Conservation (phyloP, 2,113 vertebrate species). For the Psettodes erumei region DNA sequence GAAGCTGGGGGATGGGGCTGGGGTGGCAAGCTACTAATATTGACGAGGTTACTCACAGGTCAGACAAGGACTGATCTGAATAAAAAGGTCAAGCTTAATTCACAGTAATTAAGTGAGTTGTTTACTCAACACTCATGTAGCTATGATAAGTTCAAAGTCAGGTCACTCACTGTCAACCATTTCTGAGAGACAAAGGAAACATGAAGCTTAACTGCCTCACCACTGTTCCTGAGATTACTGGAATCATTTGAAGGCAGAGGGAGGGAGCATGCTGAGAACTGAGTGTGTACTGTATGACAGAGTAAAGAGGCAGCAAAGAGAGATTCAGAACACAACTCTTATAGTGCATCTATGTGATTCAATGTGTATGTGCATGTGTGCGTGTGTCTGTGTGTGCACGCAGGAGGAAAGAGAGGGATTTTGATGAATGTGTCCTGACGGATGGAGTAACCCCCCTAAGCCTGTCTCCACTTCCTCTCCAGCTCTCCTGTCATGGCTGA, state of each 20-base stretch:
- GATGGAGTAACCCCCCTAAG: constrained; percentile 71
- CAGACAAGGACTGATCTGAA: neutral
- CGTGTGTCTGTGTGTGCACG: constrained; percentile 9
- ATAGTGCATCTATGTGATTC: constrained; percentile 1
- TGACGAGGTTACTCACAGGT: neutral
- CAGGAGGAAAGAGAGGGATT: constrained; percentile 36
- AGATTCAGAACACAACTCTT: constrained; percentile 20
- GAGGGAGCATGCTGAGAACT: neutral
- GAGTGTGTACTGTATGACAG: constrained; percentile 3
- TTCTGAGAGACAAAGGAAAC: neutral
- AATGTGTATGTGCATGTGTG: constrained; percentile 18
- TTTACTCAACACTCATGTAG: neutral
- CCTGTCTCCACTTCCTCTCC: constrained; percentile 64
- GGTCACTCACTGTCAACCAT: neutral
- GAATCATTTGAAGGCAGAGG: constrained; percentile 6
- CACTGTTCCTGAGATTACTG: neutral
- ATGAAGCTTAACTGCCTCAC: neutral
- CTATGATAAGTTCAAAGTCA: neutral
- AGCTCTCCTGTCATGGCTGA: constrained; percentile 62
- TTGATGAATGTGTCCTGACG: constrained; percentile 77
- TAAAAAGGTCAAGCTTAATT: constrained; percentile 11
- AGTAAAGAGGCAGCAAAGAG: neutral
- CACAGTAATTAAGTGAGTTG: neutral
- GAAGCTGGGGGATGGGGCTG: neutral
- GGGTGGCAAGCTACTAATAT: neutral